These are phyloP conservation scores for Corapipo altera DNA, from an alignment of 2,113 vertebrate genomes.

Conservation along the genomic window DNA sequence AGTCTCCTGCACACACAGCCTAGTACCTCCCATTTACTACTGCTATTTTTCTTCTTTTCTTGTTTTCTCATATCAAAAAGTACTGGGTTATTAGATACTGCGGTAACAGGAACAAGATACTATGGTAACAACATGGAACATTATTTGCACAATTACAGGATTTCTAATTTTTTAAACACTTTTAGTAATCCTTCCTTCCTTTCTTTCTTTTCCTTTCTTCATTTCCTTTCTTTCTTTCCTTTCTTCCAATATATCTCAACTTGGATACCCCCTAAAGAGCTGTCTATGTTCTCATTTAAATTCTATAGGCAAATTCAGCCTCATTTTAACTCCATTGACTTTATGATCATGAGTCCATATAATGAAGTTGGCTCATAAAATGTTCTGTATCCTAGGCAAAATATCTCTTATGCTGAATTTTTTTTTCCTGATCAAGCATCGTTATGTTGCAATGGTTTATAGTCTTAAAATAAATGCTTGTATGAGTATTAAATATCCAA, in stretches of 20 bases:
- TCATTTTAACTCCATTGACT: neutral
- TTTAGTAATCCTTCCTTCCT: neutral
- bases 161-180: neutral
- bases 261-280: neutral
- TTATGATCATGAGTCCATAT: neutral
- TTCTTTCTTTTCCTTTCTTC: neutral
- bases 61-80: accelerated
- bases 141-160: neutral
- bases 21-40: neutral
- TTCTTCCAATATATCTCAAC: neutral
- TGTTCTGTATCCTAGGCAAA: neutral
- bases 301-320: neutral
- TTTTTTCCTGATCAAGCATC: neutral
- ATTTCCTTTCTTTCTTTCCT: neutral
- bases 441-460: neutral
- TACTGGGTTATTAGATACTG: neutral
- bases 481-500: neutral
- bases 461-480: neutral
- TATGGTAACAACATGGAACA: neutral
- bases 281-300: neutral
- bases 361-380: neutral
- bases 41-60: neutral
- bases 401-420: neutral
- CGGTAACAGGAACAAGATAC: neutral
- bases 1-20: neutral